phyloP scores from a whole-genome alignment of 2,797 vertebrate genomes.

The Myiotriccus ornatus region DNA sequence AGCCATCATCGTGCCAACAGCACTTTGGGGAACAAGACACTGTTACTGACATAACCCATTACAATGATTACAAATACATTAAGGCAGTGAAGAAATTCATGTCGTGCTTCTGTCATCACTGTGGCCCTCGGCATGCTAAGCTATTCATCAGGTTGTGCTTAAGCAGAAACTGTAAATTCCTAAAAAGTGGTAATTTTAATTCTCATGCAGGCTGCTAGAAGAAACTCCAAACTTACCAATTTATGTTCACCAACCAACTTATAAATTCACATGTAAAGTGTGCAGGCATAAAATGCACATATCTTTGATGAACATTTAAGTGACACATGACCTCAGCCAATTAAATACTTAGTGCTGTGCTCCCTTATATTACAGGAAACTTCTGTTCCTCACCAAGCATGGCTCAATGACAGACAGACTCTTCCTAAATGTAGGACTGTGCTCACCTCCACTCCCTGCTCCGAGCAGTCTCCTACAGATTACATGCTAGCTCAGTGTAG shows the following conservation, averaged over 20 bases:
- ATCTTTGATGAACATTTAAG: background rate
- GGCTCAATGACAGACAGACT: background rate
- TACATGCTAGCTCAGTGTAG: background rate
- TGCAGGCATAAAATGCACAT: background rate
- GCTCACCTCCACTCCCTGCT: background rate
- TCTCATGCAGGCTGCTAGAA: background rate
- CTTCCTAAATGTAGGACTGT: background rate
- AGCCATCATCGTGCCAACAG: accelerated
- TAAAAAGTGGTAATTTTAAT: background rate
- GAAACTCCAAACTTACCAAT: background rate
- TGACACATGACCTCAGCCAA: background rate
- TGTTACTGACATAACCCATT: background rate
- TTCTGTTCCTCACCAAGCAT: background rate
- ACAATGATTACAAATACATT: background rate
- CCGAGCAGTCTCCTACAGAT: background rate
- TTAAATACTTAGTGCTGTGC: background rate
- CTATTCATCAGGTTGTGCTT: background rate
- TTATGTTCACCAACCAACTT: background rate
- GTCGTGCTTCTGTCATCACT: background rate
- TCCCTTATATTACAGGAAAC: background rate
- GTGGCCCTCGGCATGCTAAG: background rate
- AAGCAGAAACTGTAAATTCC: background rate
- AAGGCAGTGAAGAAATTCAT: background rate
- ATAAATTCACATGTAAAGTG: background rate
- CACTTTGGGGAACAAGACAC: background rate